Percentiles rank a stretch among this genome's conserved stretches.
These are phyloP conservation scores for Hemibagrus guttatus DNA, from an alignment of 2,797 vertebrate species.

Conservation along the genomic window DNA sequence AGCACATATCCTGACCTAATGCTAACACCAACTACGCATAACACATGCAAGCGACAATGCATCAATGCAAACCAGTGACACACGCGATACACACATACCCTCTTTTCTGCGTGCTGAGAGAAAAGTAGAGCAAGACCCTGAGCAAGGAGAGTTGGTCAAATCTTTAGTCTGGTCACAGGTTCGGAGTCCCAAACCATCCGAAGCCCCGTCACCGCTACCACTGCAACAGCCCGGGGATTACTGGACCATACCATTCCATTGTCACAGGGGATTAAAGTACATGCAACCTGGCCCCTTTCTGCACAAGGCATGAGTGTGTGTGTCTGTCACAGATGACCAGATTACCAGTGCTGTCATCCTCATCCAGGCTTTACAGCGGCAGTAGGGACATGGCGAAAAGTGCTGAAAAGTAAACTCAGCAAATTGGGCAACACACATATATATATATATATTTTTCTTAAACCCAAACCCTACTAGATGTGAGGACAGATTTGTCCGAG, in stretches of 20 bases:
- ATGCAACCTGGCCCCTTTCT: conserved; percentile 81
- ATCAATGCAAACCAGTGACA: conserved; percentile 23
- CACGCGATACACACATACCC: conserved; percentile 65
- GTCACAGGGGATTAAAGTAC: conserved; percentile 83
- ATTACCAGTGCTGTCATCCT: conserved; percentile 77
- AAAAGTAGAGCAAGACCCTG: conserved; percentile 59
- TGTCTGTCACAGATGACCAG: conserved; percentile 73
- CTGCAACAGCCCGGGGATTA: conserved; percentile 90
- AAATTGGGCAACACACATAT: conserved; percentile 4
- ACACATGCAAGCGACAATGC: conserved; percentile 30
- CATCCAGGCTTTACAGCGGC: conserved; percentile 65
- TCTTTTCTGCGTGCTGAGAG: conserved; percentile 66
- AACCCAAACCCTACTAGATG: background rate
- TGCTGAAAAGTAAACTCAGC: conserved; percentile 36
- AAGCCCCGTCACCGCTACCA: conserved; percentile 86
- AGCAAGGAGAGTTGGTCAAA: conserved; percentile 69
- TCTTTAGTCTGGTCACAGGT: conserved; percentile 64
- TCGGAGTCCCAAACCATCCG: conserved; percentile 77
- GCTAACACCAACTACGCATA: conserved; percentile 39
- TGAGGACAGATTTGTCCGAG: background rate
- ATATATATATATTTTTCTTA: background rate
- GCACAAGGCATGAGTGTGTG: conserved; percentile 60
- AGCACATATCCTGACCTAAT: background rate
- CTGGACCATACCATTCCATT: conserved; percentile 86
- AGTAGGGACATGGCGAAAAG: conserved; percentile 49